Evolutionary conservation across 1,140 invertebrate genomes (phyloP).

Genomic region (Eupristina koningsbergeri): DNA sequence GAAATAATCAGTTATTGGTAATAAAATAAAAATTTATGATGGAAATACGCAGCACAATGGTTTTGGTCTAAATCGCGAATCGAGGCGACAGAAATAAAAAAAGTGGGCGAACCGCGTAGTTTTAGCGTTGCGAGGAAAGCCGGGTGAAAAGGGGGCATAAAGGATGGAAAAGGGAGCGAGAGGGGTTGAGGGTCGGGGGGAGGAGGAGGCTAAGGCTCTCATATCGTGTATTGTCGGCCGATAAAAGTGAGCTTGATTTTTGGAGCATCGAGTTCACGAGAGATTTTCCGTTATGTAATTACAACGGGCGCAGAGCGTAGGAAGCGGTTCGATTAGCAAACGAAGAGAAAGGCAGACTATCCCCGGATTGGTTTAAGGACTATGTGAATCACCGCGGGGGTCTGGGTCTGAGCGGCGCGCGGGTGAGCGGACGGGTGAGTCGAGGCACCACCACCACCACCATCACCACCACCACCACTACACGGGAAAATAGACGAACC

Average conservation of each 20-base stretch:
- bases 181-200: background rate
- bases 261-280: constrained; percentile 49
- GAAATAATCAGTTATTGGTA: background rate
- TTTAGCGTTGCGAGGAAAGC: background rate
- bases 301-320: constrained; percentile 63
- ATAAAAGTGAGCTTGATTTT: constrained; percentile 47
- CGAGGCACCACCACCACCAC: constrained; percentile 11
- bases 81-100: background rate
- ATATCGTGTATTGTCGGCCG: constrained; percentile 33
- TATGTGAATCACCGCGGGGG: constrained; percentile 71
- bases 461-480: too few relatives aligned
- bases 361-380: constrained; percentile 71
- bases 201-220: background rate
- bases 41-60: background rate
- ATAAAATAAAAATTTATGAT: background rate
- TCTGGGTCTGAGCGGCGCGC: constrained; percentile 44
- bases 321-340: constrained; percentile 74
- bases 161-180: background rate
- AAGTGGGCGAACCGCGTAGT: background rate
- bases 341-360: constrained; percentile 72
- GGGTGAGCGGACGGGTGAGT: constrained; percentile 18
- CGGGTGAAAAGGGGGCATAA: background rate
- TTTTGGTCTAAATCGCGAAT: background rate
- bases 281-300: constrained; percentile 54
- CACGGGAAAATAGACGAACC: constrained; percentile 56